phyloP scores from a whole-genome alignment of 2,113 vertebrate genomes.

The Odontesthes bonariensis region DNA sequence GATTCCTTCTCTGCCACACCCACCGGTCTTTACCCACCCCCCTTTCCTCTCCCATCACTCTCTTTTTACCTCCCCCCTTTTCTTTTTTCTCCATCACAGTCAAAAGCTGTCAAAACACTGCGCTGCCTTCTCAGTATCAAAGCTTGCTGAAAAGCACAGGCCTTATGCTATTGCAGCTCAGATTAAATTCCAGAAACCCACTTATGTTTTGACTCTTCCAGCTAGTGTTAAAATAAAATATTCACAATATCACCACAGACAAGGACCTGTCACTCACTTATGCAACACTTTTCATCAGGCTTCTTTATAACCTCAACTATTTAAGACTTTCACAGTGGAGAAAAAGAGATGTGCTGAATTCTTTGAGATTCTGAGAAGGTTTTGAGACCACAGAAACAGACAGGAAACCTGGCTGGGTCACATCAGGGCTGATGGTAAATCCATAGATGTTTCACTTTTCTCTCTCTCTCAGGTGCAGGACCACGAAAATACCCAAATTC shows the following conservation, averaged over 20 bases:
- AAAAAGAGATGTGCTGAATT: not conserved
- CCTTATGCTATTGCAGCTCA: slow-evolving; percentile 12
- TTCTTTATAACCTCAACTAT: not conserved
- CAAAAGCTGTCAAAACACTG: slow-evolving; percentile 75
- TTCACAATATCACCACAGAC: slow-evolving; percentile 33
- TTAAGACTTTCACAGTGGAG: not conserved
- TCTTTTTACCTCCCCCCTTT: not conserved
- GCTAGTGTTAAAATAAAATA: slow-evolving; percentile 56
- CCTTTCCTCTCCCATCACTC: slow-evolving; percentile 31
- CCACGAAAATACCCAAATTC: slow-evolving; percentile 9
- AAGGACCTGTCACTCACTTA: slow-evolving; percentile 17
- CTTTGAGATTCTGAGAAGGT: not conserved
- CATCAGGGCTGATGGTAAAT: slow-evolving; percentile 13
- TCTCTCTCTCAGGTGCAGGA: not conserved
- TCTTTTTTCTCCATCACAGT: slow-evolving; percentile 49
- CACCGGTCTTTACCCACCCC: slow-evolving; percentile 17
- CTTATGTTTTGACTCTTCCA: slow-evolving; percentile 42
- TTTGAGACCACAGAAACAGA: slow-evolving; percentile 18
- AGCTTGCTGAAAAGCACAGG: slow-evolving; percentile 38
- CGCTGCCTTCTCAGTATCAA: slow-evolving; percentile 64
- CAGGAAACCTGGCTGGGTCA: slow-evolving; percentile 23
- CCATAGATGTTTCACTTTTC: not conserved
- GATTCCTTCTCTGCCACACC: slow-evolving; percentile 73
- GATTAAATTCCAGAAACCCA: slow-evolving; percentile 48
- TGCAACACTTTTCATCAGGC: not conserved